These are phyloP conservation scores for Lithophane socia DNA, from an alignment of 2,888 invertebrate species.

Conservation along the genomic window DNA sequence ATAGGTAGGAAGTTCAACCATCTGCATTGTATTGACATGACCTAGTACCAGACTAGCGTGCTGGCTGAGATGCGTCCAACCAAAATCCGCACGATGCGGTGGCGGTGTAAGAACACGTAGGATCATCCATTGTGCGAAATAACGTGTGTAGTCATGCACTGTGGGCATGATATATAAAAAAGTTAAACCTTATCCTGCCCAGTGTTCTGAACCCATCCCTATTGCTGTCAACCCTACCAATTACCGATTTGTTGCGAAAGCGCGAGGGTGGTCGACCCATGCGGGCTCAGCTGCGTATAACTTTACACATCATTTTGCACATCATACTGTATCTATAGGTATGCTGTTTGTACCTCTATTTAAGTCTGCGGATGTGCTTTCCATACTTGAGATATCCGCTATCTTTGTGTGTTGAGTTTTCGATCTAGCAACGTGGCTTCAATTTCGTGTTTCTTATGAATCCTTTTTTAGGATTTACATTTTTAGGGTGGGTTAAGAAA, in stretches of 20 bases:
- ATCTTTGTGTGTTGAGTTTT: conserved; percentile 57
- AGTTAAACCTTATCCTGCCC: conserved; percentile 49
- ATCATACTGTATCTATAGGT: conserved; percentile 53
- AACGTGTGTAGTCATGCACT: conserved; percentile 54
- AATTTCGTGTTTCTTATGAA: conserved; percentile 4
- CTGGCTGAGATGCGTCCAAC: conserved; percentile 38
- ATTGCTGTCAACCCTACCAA: conserved; percentile 58
- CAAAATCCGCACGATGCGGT: conserved; percentile 39
- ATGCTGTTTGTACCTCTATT: conserved; percentile 62
- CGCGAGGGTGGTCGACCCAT: conserved; percentile 85
- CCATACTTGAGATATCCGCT: conserved; percentile 78
- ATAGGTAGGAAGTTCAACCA: conserved; percentile 1
- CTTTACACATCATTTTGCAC: conserved; percentile 75
- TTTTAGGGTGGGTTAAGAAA: not conserved
- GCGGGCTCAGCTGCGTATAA: conserved; percentile 87
- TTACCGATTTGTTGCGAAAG: conserved; percentile 74
- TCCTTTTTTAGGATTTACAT: not conserved
- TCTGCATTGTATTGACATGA: conserved; percentile 47
- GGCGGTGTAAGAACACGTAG: conserved; percentile 34
- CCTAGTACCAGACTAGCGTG: conserved; percentile 55
- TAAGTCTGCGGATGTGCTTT: conserved; percentile 77
- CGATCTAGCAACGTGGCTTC: conserved; percentile 17
- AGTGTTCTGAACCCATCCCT: conserved; percentile 55
- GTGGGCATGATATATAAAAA: conserved; percentile 45
- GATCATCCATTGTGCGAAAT: conserved; percentile 60